These are phyloP conservation scores for Cathartes aura DNA, from an alignment of 2,113 vertebrate genomes.

Conservation along the genomic window DNA sequence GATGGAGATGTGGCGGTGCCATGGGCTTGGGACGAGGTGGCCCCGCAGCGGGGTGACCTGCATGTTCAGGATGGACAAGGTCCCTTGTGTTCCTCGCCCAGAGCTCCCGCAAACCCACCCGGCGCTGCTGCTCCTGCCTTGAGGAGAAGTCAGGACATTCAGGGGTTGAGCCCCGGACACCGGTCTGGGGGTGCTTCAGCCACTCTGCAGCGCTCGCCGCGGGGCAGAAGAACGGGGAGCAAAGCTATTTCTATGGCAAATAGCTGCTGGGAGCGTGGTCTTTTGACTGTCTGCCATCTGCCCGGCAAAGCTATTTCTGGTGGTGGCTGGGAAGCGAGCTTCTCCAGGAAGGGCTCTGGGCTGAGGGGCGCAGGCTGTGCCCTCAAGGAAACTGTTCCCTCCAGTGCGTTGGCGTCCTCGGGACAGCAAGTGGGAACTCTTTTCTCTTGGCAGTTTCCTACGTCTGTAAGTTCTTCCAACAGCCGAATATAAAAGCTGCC, in stretches of 20 bases:
- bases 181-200: not conserved
- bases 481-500: not conserved
- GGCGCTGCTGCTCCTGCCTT: not conserved
- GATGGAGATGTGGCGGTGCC: not conserved
- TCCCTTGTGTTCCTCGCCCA: not conserved
- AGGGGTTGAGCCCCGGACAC: not conserved
- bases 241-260: not conserved
- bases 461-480: constrained; percentile 33
- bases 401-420: fast-evolving
- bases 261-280: fast-evolving
- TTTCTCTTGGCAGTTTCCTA: not conserved
- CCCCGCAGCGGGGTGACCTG: not conserved
- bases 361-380: not conserved
- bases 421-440: not conserved
- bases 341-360: not conserved
- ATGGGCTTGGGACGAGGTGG: not conserved
- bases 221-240: not conserved
- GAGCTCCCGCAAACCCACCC: not conserved
- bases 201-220: fast-evolving
- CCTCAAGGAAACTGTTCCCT: not conserved
- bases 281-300: not conserved
- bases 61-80: fast-evolving
- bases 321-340: not conserved
- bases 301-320: not conserved
- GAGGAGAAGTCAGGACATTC: not conserved